phyloP scores from a whole-genome alignment of 2,888 invertebrate genomes.

The Scrobipalpa atriplicella region DNA sequence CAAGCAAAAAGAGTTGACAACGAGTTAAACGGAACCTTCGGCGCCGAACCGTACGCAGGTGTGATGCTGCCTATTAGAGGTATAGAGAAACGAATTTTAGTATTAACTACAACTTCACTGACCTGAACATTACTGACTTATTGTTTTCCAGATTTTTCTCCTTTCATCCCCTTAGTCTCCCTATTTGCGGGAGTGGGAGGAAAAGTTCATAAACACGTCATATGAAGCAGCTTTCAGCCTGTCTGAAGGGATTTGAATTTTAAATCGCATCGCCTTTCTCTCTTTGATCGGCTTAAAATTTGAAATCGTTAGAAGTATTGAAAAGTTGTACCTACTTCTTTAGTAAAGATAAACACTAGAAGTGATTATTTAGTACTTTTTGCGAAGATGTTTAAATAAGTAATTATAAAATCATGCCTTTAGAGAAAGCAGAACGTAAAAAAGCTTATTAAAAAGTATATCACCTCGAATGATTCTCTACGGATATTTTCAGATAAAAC shows the following conservation, averaged over 20 bases:
- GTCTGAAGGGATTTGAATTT: conserved; percentile 13
- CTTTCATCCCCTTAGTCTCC: not conserved
- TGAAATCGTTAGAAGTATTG: conserved; percentile 3
- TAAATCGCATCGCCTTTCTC: not conserved
- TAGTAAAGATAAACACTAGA: no score
- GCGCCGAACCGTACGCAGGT: no score
- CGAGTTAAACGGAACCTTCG: no score
- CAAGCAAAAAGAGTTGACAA: no score
- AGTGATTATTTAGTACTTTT: no score
- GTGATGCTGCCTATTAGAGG: no score
- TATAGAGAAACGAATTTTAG: no score
- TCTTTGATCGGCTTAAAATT: not conserved
- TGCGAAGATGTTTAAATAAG: not conserved
- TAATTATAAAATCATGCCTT: not conserved
- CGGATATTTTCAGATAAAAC: no score
- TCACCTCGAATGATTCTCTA: no score
- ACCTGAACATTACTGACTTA: not conserved
- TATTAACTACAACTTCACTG: no score
- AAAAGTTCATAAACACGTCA: conserved; percentile 7
- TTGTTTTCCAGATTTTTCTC: not conserved
- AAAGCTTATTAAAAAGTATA: no score
- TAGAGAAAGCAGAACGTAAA: no score
- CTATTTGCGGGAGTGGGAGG: not conserved
- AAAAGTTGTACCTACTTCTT: not conserved
- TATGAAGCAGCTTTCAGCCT: conserved; percentile 4